Evolutionary conservation across 2,113 vertebrate genomes (phyloP).

Genomic region (Corythornis vintsioides): DNA sequence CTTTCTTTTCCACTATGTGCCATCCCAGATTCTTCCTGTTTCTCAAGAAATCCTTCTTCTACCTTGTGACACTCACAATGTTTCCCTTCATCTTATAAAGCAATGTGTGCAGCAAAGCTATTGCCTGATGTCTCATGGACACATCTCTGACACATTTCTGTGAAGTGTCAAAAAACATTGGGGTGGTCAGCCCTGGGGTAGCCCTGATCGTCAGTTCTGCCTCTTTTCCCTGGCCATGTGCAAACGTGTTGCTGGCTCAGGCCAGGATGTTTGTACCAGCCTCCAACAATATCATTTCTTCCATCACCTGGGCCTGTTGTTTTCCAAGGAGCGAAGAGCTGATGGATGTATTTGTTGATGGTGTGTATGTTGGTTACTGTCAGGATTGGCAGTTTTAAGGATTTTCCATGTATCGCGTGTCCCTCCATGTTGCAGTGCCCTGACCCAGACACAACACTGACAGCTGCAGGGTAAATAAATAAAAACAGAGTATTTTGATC

Average conservation of each 20-base stretch:
- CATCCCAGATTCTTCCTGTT: background rate
- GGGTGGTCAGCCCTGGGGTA: background rate
- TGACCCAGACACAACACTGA: conserved; percentile 97
- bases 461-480: conserved; percentile 91
- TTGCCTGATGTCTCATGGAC: background rate
- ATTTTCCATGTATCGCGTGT: conserved; percentile 80
- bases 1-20: background rate
- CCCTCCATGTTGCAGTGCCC: conserved; percentile 70
- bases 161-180: accelerated
- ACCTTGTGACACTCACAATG: accelerated
- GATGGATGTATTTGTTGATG: conserved; percentile 78
- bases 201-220: background rate
- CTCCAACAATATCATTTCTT: conserved; percentile 26
- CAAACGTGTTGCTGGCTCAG: background rate
- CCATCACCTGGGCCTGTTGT: conserved; percentile 9
- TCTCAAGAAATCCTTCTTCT: background rate
- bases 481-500: conserved; percentile 89
- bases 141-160: background rate
- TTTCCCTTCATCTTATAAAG: background rate
- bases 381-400: conserved; percentile 82
- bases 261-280: background rate
- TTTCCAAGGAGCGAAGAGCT: conserved; percentile 23
- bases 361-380: conserved; percentile 76
- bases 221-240: background rate
- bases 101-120: background rate